Evolutionary conservation across 2,888 invertebrate species (phyloP), one percentile per base, ranked within the genome.

Genomic region (Dexiosoma caninum): DNA sequence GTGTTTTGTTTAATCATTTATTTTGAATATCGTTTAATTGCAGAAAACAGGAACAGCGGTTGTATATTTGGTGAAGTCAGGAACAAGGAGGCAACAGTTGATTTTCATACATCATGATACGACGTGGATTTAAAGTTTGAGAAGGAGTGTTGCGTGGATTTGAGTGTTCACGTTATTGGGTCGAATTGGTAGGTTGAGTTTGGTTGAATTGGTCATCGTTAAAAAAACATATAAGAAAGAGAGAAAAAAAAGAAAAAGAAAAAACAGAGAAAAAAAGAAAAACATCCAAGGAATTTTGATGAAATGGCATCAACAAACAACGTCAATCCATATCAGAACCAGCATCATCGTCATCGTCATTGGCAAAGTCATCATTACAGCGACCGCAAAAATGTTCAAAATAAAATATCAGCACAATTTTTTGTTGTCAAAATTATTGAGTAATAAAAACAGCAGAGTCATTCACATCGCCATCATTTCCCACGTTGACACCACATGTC

Each of bases 401-500:
- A n/a, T 37, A 12, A 35, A 30, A 8, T n/a, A 49, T 46, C 62
- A 19, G 27, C 44, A 71, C 19, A 59, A 1, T 9, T 27, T 14
- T 49, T 66, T 21, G 74, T 37, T 42, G 64, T 67, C 19, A 67
- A 32, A 19, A 62, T 57, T 27, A 42, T 64, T 69, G 21, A 30
- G 64, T n/a, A 49, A 40, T 44, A 71, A 19, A 51, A 77, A 10
- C 35, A 49, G 57, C 64, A 57, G 40, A 62, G 44, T 42, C 51
- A 53, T 64, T 49, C 40, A 21, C 30, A 67, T 19, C 14, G 42
- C 27, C 5, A 27, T 53, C 40, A 55, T 35, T 71, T 88, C 86
- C 88, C 85, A 81, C 87, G 89, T 85, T 85, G 89, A 88, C 88
- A 88, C 88, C 87, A 85, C 82, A 83, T 82, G 67, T 72, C 66